A percentile compares a stretch with the other conserved stretches of the same genome.
phyloP scores from a whole-genome alignment of 2,888 invertebrate species.

The Phytoseiulus persimilis region DNA sequence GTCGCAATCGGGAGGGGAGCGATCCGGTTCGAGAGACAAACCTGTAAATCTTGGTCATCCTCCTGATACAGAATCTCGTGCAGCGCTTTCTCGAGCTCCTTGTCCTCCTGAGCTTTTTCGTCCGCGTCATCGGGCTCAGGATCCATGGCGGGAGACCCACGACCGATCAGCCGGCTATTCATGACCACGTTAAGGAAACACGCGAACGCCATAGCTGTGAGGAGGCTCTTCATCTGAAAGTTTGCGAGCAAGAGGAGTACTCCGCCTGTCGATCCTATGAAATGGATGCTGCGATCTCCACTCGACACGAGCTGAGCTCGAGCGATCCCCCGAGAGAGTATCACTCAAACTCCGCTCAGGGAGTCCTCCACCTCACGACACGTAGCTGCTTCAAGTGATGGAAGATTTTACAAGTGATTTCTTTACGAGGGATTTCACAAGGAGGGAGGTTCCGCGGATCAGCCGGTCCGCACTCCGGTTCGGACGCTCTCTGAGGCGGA shows the following conservation, averaged over 20 bases:
- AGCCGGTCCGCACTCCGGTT: too few relatives aligned
- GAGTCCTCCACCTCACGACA: too few relatives aligned
- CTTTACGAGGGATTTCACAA: too few relatives aligned
- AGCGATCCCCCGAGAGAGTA: too few relatives aligned
- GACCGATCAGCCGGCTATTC: neutral
- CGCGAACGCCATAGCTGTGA: slow-evolving; percentile 11
- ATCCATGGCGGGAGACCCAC: neutral
- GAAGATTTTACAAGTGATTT: too few relatives aligned
- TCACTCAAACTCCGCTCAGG: too few relatives aligned
- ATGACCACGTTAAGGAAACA: slow-evolving; percentile 7
- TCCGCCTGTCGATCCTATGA: neutral
- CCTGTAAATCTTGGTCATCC: slow-evolving; percentile 25
- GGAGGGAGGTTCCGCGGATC: too few relatives aligned
- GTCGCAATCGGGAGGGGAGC: too few relatives aligned
- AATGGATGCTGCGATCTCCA: neutral
- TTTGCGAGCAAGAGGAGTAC: neutral
- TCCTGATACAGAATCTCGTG: slow-evolving; percentile 24
- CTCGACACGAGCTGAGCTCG: too few relatives aligned
- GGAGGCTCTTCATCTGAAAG: slow-evolving; percentile 1
- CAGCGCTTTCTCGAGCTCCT: slow-evolving; percentile 21
- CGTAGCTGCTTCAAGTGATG: too few relatives aligned
- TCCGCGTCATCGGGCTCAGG: neutral
- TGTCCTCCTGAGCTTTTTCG: neutral
- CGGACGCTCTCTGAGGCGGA: too few relatives aligned
- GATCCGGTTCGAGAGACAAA: neutral